phyloP scores from a whole-genome alignment of 2,797 vertebrate species.

The Sarcophilus harrisii region DNA sequence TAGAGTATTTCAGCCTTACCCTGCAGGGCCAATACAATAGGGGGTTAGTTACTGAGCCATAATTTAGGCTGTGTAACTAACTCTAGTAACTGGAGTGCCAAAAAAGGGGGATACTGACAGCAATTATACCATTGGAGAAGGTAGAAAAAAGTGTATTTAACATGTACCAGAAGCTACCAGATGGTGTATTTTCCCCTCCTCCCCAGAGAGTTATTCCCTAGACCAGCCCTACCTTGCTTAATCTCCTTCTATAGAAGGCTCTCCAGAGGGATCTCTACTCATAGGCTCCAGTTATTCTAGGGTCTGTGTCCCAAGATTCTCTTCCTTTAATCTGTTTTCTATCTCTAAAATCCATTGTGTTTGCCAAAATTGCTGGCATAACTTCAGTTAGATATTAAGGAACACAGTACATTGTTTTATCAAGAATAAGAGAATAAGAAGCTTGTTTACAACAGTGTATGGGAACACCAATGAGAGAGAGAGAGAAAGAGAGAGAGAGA shows the following conservation, averaged over 20 bases:
- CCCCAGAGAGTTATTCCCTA: background rate
- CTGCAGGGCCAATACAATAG: background rate
- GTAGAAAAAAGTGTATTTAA: background rate
- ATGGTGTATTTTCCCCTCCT: background rate
- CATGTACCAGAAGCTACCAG: background rate
- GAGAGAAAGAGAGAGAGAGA: background rate
- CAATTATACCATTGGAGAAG: background rate
- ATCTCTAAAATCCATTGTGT: background rate
- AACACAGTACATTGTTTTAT: background rate
- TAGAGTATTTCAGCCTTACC: background rate
- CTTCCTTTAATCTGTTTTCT: background rate
- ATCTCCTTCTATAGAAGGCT: background rate
- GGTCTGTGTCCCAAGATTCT: background rate
- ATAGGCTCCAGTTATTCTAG: background rate
- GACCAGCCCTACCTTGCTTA: background rate
- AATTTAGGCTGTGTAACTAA: background rate
- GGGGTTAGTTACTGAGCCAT: background rate
- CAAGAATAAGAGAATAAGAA: background rate
- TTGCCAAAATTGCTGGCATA: background rate
- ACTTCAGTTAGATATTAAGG: background rate
- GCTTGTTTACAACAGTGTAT: background rate
- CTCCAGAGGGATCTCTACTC: background rate
- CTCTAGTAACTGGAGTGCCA: background rate
- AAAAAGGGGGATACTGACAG: background rate
- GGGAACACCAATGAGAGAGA: background rate